Conservation (phyloP, 2,113 vertebrate species). For the Girardinichthys multiradiatus region DNA sequence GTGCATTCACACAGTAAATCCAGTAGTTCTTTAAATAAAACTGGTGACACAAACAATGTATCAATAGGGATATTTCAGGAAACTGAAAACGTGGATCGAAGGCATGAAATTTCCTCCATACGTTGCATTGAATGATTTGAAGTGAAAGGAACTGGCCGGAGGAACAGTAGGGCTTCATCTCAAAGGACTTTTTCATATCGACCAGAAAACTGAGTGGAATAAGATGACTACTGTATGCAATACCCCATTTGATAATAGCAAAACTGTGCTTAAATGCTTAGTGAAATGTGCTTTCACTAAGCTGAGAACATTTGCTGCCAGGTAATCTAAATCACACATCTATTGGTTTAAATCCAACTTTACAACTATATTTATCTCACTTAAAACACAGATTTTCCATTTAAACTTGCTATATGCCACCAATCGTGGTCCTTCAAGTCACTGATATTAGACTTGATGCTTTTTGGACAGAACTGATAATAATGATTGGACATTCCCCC, state of each 20-base stretch:
- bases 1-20: not conserved
- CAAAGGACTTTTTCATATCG: conserved; percentile 55
- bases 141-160: conserved; percentile 62
- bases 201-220: not conserved
- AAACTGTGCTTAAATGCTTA: not conserved
- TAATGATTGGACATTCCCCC: not conserved
- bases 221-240: not conserved
- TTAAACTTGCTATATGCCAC: not conserved
- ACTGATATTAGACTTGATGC: not conserved
- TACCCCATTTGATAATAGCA: not conserved
- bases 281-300: too few species aligned
- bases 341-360: not conserved
- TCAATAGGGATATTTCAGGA: too few species aligned
- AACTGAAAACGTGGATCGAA: conserved; percentile 17
- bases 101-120: conserved; percentile 68
- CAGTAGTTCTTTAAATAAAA: not conserved
- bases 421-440: not conserved
- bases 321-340: not conserved
- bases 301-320: not conserved
- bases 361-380: not conserved
- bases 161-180: conserved; percentile 63
- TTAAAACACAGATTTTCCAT: not conserved
- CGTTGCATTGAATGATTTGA: conserved; percentile 62
- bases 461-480: not conserved
- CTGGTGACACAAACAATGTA: not conserved